Conservation (phyloP, 1,140 invertebrate species). For the Eupristina koningsbergeri region DNA sequence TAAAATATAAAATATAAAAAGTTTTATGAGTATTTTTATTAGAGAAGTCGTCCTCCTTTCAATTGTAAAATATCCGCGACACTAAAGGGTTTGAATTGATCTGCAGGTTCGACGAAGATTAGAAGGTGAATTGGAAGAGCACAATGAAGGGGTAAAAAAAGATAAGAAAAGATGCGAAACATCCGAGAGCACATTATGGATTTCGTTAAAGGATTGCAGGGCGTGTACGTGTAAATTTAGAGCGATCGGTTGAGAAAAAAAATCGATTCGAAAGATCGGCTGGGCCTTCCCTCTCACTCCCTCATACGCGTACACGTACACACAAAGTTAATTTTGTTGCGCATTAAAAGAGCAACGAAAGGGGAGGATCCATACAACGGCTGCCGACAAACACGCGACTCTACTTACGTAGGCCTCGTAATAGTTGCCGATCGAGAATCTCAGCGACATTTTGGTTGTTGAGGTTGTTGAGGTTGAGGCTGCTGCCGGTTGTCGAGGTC, state of each 20-base stretch:
- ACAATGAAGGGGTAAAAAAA: not conserved
- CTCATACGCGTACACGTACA: not conserved
- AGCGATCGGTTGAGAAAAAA: conserved; percentile 7
- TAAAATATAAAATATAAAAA: too few species aligned
- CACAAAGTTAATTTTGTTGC: conserved; percentile 1
- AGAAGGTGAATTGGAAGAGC: too few species aligned
- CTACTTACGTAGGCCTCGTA: conserved; percentile 70
- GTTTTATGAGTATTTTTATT: too few species aligned
- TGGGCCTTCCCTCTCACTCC: not conserved
- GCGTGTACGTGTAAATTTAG: conserved; percentile 27
- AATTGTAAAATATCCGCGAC: too few species aligned
- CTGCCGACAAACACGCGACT: not conserved
- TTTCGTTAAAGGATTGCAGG: not conserved
- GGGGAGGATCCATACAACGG: not conserved
- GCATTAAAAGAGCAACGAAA: not conserved
- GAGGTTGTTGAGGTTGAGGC: too few species aligned
- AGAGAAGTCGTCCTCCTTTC: too few species aligned
- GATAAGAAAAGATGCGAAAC: not conserved
- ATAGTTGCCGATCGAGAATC: conserved; percentile 69
- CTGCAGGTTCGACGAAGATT: too few species aligned
- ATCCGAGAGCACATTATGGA: not conserved
- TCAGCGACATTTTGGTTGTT: conserved; percentile 55
- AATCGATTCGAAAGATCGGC: conserved; percentile 2
- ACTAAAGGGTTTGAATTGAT: too few species aligned
- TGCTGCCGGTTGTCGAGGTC: not conserved